A percentile compares a stretch with the other conserved stretches of the same genome.
These are phyloP conservation scores for Platyura marginata DNA, from an alignment of 1,140 invertebrate species.

Conservation along the genomic window DNA sequence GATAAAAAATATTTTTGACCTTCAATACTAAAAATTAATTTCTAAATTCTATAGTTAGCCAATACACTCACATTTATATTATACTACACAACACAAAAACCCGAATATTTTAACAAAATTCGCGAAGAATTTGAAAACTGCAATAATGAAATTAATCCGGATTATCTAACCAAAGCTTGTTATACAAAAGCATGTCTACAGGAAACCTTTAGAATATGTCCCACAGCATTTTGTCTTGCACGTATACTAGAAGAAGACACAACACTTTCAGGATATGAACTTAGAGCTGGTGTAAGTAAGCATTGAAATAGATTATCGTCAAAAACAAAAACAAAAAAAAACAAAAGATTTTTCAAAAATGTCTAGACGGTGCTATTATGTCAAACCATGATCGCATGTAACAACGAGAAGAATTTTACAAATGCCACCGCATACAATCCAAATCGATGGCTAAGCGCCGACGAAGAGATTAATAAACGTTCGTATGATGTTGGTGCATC, in stretches of 20 bases:
- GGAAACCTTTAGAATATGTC: slow-evolving; percentile 67
- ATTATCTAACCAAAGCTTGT: slow-evolving; percentile 40
- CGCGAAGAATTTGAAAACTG: slow-evolving; percentile 49
- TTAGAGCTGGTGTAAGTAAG: slow-evolving; percentile 54
- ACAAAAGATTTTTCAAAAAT: slow-evolving; percentile 1
- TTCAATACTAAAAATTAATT: too few relatives aligned
- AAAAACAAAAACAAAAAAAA: not conserved
- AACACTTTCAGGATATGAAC: slow-evolving; percentile 49
- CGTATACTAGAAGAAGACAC: slow-evolving; percentile 60
- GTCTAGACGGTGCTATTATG: slow-evolving; percentile 64
- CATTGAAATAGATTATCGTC: not conserved
- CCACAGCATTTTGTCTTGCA: slow-evolving; percentile 66
- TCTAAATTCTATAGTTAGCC: too few relatives aligned
- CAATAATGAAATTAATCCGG: slow-evolving; percentile 33
- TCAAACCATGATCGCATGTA: slow-evolving; percentile 67
- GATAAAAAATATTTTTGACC: too few relatives aligned
- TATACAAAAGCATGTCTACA: slow-evolving; percentile 73
- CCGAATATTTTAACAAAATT: slow-evolving; percentile 48
- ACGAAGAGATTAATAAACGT: slow-evolving; percentile 22
- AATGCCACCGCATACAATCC: slow-evolving; percentile 55
- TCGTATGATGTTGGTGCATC: slow-evolving; percentile 28
- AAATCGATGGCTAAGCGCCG: slow-evolving; percentile 54
- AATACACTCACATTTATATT: slow-evolving; percentile 65
- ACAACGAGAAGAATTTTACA: slow-evolving; percentile 58
- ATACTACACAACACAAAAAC: slow-evolving; percentile 50